Conservation (phyloP, 2,888 invertebrate species). For the Nomada fabriciana region DNA sequence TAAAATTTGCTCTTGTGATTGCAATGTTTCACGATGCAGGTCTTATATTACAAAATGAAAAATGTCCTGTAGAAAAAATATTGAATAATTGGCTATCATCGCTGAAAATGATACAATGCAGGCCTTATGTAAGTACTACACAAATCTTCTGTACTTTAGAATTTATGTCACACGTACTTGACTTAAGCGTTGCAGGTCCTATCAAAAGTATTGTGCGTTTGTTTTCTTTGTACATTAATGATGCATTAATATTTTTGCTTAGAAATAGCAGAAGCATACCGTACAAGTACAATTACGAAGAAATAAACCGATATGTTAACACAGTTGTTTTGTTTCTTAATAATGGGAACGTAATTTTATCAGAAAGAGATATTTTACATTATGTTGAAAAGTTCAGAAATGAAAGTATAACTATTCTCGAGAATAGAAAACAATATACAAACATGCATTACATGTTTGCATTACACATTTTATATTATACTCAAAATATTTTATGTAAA, state of each 20-base stretch:
- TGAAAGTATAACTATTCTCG: conserved; percentile 55
- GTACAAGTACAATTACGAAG: conserved; percentile 47
- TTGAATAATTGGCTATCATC: conserved; percentile 65
- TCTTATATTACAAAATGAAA: conserved; percentile 60
- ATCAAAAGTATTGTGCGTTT: conserved; percentile 20
- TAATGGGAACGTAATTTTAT: conserved; percentile 37
- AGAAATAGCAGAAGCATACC: conserved; percentile 58
- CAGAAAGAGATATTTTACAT: conserved; percentile 32
- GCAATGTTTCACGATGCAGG: conserved; percentile 72
- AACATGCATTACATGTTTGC: conserved; percentile 64
- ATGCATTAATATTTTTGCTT: conserved; percentile 62
- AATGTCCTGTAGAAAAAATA: conserved; percentile 48
- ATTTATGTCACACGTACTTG: conserved; percentile 68
- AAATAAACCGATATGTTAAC: conserved; percentile 56
- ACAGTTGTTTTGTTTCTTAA: conserved; percentile 43
- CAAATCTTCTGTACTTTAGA: conserved; percentile 63
- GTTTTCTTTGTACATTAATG: conserved; percentile 48
- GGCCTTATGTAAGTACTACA: conserved; percentile 74
- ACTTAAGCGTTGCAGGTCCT: conserved; percentile 5
- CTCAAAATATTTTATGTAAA: conserved; percentile 42
- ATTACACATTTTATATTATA: conserved; percentile 62
- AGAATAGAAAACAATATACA: conserved; percentile 38
- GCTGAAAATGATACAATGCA: conserved; percentile 67
- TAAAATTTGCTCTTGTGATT: conserved; percentile 72
- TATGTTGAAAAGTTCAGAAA: conserved; percentile 44